Evolutionary conservation across 2,797 vertebrate genomes (phyloP), one percentile per base, ranked within the genome.

Genomic region (Melanotaenia pygmaea): DNA sequence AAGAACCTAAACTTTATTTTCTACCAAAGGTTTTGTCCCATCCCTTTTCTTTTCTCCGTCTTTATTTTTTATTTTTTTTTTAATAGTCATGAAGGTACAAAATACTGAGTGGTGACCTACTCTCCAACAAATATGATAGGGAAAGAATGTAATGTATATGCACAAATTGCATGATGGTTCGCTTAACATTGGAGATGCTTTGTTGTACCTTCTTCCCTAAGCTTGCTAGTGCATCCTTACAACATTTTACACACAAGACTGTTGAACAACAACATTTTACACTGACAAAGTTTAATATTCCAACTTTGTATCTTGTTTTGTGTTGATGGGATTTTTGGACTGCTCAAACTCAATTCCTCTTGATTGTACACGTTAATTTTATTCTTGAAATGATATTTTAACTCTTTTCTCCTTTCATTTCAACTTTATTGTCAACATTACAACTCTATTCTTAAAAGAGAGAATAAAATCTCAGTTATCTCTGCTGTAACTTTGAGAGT

Each of bases 401-500:
- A 11, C 50, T 51, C 10, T 24, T 12, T 24, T 13, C 18, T 47
- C 7, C 43, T 47, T 47, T 47, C 14, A 18, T 45, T 45, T 45
- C 43, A 47, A 9, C 18, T 47, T 47, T 47, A 20, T 47, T 47
- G 6, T 47, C 43, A 47, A 47, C 18, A 47, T 47, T 7, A 18
- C 43, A 6, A 45, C 43, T 18, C 3, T 45, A 20, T 3, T 45
- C 43, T 20, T 20, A 20, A 47, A 9, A 18, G 12, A n/a, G 18
- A 2, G 18, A 47, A 2, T 20, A 2, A 16, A 45, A 45, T 47
- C 50, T 12, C 3, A 24, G 1, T 53, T 11, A 12, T 53, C 22
- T 53, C 24, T 5, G 51, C 28, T 30, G 28, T 32, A 56, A 16
- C 26, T 9, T 26, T 58, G 54, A 75, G 60, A 64, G 57, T 74